phyloP scores from a whole-genome alignment of 2,888 invertebrate species.

The Patella depressa region DNA sequence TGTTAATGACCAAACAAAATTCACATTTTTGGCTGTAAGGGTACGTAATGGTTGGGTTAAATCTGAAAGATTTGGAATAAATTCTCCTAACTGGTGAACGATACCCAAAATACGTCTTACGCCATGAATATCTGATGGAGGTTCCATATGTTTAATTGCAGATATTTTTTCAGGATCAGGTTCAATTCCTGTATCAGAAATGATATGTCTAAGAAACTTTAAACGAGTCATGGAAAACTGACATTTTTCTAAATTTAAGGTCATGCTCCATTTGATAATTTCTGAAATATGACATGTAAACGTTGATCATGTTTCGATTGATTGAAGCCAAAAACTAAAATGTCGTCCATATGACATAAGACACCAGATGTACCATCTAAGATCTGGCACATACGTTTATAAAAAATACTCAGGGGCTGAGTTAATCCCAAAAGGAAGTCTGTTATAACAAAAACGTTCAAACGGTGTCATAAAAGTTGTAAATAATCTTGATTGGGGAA shows the following conservation, averaged over 20 bases:
- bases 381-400: slow-evolving; percentile 63
- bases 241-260: slow-evolving; percentile 36
- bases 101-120: neutral
- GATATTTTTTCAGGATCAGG: slow-evolving; percentile 18
- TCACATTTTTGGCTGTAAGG: neutral
- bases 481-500: slow-evolving; percentile 27
- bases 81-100: neutral
- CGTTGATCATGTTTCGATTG: slow-evolving; percentile 25
- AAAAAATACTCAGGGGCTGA: slow-evolving; percentile 71
- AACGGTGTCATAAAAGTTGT: slow-evolving; percentile 45
- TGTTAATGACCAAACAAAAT: neutral
- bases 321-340: slow-evolving; percentile 25
- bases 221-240: slow-evolving; percentile 24
- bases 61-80: neutral
- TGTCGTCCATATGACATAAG: slow-evolving; percentile 38
- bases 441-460: slow-evolving; percentile 37
- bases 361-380: slow-evolving; percentile 26
- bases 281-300: slow-evolving; percentile 5
- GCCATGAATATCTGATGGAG: neutral
- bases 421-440: slow-evolving; percentile 46
- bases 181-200: slow-evolving; percentile 24
- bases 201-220: slow-evolving; percentile 35
- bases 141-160: neutral
- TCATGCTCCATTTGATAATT: slow-evolving; percentile 22
- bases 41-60: neutral